A percentile compares a stretch with the other conserved stretches of the same genome.
Conservation (phyloP, 2,888 invertebrate genomes). For the Anthophora plumipes region DNA sequence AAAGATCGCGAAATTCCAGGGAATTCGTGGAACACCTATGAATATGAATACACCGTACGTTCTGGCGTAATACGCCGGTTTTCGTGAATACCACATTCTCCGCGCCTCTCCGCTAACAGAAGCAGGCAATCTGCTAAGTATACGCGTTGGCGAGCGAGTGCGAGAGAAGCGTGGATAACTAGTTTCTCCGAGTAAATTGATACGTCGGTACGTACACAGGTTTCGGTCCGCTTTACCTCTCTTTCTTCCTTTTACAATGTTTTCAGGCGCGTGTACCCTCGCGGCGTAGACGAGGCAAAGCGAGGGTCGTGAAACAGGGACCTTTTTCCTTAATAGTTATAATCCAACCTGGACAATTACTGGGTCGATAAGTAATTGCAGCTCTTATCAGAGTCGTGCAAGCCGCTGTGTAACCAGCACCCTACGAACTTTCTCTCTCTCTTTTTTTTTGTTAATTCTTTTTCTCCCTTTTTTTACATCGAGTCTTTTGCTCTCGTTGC, state of each 20-base stretch:
- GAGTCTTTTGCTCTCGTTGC: background rate
- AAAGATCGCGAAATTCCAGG: slow-evolving; percentile 52
- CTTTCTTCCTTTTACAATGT: background rate
- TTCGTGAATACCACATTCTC: slow-evolving; percentile 31
- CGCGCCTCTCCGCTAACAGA: background rate
- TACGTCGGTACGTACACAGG: slow-evolving; percentile 29
- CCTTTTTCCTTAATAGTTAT: slow-evolving; percentile 40
- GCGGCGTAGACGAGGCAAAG: background rate
- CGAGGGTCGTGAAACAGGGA: slow-evolving; percentile 31
- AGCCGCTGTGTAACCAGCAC: slow-evolving; percentile 1
- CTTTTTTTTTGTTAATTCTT: too few species aligned
- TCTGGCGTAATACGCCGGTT: slow-evolving; percentile 24
- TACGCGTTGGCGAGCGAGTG: background rate
- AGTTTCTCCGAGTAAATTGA: slow-evolving; percentile 53
- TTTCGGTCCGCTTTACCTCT: background rate
- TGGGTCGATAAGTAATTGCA: slow-evolving; percentile 52
- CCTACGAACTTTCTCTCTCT: background rate
- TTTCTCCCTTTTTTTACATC: background rate
- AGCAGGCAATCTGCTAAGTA: slow-evolving; percentile 44
- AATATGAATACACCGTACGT: slow-evolving; percentile 47
- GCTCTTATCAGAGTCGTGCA: slow-evolving; percentile 32
- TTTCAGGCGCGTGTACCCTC: slow-evolving; percentile 30
- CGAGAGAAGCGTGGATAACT: slow-evolving; percentile 40
- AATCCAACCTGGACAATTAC: slow-evolving; percentile 47
- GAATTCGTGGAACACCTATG: slow-evolving; percentile 51